Evolutionary conservation across 1,140 invertebrate genomes (phyloP), one percentile per base, ranked within the genome.

Genomic region (Lucilia sericata): DNA sequence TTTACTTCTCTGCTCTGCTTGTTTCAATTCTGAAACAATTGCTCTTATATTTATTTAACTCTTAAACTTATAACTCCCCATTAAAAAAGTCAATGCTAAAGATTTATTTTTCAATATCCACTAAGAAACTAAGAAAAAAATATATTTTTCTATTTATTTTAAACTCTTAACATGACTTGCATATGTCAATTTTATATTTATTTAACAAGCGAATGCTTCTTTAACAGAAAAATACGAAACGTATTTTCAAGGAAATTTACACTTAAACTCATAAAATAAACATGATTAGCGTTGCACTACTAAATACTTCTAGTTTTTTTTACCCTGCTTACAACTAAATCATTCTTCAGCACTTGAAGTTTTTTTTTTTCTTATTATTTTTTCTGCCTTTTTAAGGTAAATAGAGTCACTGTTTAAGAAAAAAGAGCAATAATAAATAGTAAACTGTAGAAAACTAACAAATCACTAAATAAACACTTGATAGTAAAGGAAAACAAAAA

Each of bases 201-300:
- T 49, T 80, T 80, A 49, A 80, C 13, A 2, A 14, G 4, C 36
- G 5, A 30, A 30, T 49, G 9, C n/a, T 49, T 49, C 49, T 49
- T 49, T 49, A 49, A 12, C 25, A 42, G 42, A 42, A 42, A 10
- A 10, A 55, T 14, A 21, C 21, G 12, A 51, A 21, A 21, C n/a
- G 19, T 19, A 49, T 80, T 80, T 80, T 49, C 76, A 80, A 80
- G 76, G 76, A 80, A 80, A 80, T 80, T 80, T 49, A 80, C 76
- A 80, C 76, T 80, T 80, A 19, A 80, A 80, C 42, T 80, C 76
- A 80, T 80, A 80, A 80, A 80, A 80, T 80, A 80, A 80, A 80
- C 76, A 80, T 80, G 76, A 80, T 80, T 80, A 80, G 76, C 76
- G 76, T 80, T 80, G 76, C 76, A 80, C 76, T 80, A 80, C 76